These are phyloP conservation scores for Psephotus haematonotus DNA, from an alignment of 2,113 vertebrate genomes.

Conservation along the genomic window DNA sequence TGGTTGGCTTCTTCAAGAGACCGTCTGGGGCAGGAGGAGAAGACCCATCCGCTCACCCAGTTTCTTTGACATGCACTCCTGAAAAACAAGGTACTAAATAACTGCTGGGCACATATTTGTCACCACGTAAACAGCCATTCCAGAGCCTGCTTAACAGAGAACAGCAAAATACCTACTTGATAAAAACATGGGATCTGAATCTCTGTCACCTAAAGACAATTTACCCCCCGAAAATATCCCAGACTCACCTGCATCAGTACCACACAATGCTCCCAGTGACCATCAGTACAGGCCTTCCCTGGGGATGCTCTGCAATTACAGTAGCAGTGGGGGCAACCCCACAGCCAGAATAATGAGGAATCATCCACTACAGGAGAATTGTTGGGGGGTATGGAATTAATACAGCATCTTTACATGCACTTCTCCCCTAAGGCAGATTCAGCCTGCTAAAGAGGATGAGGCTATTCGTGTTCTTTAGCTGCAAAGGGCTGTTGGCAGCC, in stretches of 20 bases:
- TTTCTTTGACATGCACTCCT: not conserved
- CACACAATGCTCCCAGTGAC: no score
- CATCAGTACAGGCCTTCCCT: not conserved
- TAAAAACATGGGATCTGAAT: not conserved
- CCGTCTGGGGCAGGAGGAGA: not conserved
- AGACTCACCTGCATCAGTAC: not conserved
- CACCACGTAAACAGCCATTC: not conserved
- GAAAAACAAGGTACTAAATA: not conserved
- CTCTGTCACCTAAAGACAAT: not conserved
- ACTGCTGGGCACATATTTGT: not conserved
- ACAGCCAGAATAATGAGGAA: not conserved
- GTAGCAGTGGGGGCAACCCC: accelerated
- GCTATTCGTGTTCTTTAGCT: not conserved
- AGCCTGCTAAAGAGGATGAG: not conserved
- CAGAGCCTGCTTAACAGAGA: not conserved
- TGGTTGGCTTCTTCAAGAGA: not conserved
- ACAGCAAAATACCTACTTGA: not conserved
- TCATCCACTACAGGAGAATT: not conserved
- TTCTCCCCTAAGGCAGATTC: not conserved
- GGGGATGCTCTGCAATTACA: not conserved
- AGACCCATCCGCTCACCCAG: not conserved
- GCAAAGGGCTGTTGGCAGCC: not conserved
- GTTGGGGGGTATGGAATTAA: not conserved
- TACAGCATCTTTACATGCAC: not conserved
- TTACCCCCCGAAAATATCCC: not conserved